A percentile compares a stretch with the other conserved stretches of the same genome.
These are phyloP conservation scores for Luperina testacea DNA, from an alignment of 2,888 invertebrate species.

Conservation along the genomic window DNA sequence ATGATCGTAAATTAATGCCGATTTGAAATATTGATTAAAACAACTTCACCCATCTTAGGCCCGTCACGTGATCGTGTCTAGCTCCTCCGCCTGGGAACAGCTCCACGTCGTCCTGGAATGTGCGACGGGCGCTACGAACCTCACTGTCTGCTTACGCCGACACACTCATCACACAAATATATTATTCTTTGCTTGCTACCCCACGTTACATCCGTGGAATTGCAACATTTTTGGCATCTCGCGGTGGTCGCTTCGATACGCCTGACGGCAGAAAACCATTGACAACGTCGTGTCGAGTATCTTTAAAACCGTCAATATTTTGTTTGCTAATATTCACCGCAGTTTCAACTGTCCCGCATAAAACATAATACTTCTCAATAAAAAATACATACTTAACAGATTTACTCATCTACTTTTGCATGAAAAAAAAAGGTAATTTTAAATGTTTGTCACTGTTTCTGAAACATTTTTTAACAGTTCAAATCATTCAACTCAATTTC, in stretches of 20 bases:
- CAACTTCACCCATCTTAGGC: constrained; percentile 40
- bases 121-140: constrained; percentile 52
- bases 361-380: constrained; percentile 39
- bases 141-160: constrained; percentile 48
- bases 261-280: constrained; percentile 32
- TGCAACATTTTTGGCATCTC: constrained; percentile 48
- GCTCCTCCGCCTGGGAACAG: constrained; percentile 61
- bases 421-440: constrained; percentile 24
- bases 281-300: constrained; percentile 28
- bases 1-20: constrained; percentile 81
- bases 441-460: constrained; percentile 29
- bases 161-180: constrained; percentile 55
- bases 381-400: constrained; percentile 29
- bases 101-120: constrained; percentile 55
- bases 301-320: constrained; percentile 43
- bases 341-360: constrained; percentile 39
- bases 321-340: constrained; percentile 59
- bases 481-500: constrained; percentile 22
- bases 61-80: constrained; percentile 58
- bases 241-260: constrained; percentile 54
- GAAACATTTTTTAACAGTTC: constrained; percentile 35
- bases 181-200: constrained; percentile 37
- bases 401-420: constrained; percentile 34
- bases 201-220: constrained; percentile 16
- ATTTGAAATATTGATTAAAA: constrained; percentile 68